Percentiles rank a stretch among this genome's conserved stretches.
Evolutionary conservation across 2,113 vertebrate species (phyloP).

Genomic region (Leptodactylus fuscus): DNA sequence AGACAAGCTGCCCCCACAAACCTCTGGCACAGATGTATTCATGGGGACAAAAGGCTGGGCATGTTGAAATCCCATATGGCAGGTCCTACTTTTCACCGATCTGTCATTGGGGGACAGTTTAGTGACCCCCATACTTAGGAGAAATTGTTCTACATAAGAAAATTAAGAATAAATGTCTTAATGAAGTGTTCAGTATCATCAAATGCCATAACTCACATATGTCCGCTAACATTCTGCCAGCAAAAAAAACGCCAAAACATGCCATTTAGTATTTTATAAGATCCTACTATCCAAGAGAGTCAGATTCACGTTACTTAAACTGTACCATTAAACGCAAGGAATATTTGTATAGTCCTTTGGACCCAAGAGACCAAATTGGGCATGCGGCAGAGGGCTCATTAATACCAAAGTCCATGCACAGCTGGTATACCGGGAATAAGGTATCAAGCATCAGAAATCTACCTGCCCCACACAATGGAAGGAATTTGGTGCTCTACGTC

Average conservation of each 20-base stretch:
- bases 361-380: background rate
- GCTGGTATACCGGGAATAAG: slow-evolving; percentile 36
- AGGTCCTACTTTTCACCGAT: too few relatives aligned
- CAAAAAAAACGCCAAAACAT: too few relatives aligned
- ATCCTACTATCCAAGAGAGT: background rate
- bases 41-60: too few relatives aligned
- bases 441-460: slow-evolving; percentile 45
- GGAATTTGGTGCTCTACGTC: slow-evolving; percentile 25
- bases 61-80: background rate
- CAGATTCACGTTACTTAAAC: background rate
- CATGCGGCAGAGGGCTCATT: slow-evolving; percentile 18
- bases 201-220: too few relatives aligned
- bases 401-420: slow-evolving; percentile 49
- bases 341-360: background rate
- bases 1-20: too few relatives aligned
- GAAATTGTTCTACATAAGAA: too few relatives aligned
- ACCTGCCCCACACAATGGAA: slow-evolving; percentile 43
- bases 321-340: background rate
- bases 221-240: too few relatives aligned
- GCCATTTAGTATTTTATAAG: background rate
- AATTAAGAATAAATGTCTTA: too few relatives aligned
- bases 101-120: too few relatives aligned
- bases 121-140: too few relatives aligned
- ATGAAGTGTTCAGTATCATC: too few relatives aligned
- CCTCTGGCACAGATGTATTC: too few relatives aligned